Evolutionary conservation across 1,140 invertebrate genomes (phyloP).

Genomic region (Pentalonia nigronervosa): DNA sequence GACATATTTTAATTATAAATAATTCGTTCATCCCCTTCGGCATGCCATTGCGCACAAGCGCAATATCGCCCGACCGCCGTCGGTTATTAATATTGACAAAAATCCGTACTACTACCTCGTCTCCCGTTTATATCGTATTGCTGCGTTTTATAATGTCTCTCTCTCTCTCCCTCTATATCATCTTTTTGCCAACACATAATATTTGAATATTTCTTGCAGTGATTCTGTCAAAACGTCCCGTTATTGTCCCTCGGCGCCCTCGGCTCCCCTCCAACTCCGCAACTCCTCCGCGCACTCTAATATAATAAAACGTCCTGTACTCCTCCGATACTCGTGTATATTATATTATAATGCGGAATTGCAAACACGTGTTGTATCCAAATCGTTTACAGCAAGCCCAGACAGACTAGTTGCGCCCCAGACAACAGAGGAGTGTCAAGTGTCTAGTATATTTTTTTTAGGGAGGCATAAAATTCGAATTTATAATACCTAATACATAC

Average conservation of each 20-base stretch:
- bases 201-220: background rate
- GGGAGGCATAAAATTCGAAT: background rate
- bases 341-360: background rate
- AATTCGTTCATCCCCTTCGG: background rate
- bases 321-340: background rate
- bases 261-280: background rate
- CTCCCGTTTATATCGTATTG: background rate
- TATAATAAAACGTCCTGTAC: background rate
- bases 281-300: background rate
- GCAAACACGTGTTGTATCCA: background rate
- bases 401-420: background rate
- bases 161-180: background rate
- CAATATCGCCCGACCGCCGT: background rate
- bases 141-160: background rate
- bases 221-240: conserved; percentile 20
- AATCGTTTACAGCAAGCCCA: background rate
- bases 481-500: background rate
- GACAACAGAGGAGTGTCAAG: background rate
- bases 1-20: conserved; percentile 24
- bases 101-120: background rate
- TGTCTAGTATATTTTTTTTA: background rate
- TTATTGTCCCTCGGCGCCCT: background rate
- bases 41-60: background rate
- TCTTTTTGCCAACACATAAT: background rate
- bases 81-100: conserved; percentile 13